Conservation (phyloP, 1,140 invertebrate genomes). For the Drosophila obscura region DNA sequence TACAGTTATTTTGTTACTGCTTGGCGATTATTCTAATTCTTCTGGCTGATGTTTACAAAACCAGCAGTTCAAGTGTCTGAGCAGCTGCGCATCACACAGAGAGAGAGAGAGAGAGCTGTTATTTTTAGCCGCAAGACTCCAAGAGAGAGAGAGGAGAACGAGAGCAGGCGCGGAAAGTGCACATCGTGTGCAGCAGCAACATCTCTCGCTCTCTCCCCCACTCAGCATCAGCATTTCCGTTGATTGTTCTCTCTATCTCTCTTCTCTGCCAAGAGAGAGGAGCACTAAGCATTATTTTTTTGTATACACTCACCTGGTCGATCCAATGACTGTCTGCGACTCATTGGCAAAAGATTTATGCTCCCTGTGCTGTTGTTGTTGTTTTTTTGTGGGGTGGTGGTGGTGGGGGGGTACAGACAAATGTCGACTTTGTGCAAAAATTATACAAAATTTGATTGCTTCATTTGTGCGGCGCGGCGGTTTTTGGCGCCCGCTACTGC, state of each 20-base stretch:
- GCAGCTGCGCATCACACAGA: conserved; percentile 65
- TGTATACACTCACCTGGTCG: conserved; percentile 75
- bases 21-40: conserved; percentile 54
- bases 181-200: conserved; percentile 54
- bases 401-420: conserved; percentile 58
- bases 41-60: conserved; percentile 59
- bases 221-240: conserved; percentile 33
- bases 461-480: conserved; percentile 52
- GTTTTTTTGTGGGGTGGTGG: conserved; percentile 6
- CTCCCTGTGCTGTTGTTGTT: conserved; percentile 49
- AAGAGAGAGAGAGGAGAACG: conserved; percentile 42
- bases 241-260: conserved; percentile 27
- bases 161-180: conserved; percentile 71
- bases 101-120: conserved; percentile 37
- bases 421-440: conserved; percentile 52
- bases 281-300: neutral
- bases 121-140: conserved; percentile 37
- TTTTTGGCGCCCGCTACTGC: conserved; percentile 25
- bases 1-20: conserved; percentile 50
- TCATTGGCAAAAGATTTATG: conserved; percentile 83
- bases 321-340: conserved; percentile 84
- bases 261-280: conserved; percentile 3
- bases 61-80: conserved; percentile 56
- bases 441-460: conserved; percentile 69
- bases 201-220: conserved; percentile 7